Evolutionary conservation across 2,113 vertebrate genomes (phyloP).

Genomic region (Boulengeromyrus knoepffleri): DNA sequence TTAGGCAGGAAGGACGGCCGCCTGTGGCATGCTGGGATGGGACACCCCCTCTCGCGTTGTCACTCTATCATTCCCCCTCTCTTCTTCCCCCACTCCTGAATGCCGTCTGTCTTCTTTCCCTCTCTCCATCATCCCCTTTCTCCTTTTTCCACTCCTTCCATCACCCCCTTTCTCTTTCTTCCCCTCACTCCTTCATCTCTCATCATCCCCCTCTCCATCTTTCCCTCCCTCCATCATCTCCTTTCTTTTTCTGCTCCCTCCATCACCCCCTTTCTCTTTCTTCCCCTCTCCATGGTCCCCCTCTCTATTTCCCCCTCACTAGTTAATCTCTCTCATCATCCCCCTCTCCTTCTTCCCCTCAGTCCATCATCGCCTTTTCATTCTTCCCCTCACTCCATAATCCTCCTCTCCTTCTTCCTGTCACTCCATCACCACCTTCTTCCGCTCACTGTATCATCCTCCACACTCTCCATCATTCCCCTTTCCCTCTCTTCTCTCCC

Average conservation of each 20-base stretch:
- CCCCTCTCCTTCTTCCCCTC: neutral
- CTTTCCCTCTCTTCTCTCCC: constrained; percentile 9
- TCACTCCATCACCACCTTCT: neutral
- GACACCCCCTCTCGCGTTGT: neutral
- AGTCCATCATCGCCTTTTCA: neutral
- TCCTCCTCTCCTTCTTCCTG: neutral
- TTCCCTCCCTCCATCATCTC: neutral
- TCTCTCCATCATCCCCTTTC: neutral
- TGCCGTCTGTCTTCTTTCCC: neutral
- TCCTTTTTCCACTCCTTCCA: neutral
- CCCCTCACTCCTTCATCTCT: neutral
- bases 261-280: neutral
- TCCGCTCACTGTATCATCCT: neutral
- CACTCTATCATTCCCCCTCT: neutral
- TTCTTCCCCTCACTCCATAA: constrained; percentile 17
- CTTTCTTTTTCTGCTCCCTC: neutral
- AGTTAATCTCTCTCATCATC: neutral
- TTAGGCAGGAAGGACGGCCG: constrained; percentile 63
- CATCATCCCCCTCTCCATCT: neutral
- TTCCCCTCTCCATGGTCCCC: constrained; percentile 1
- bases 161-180: neutral
- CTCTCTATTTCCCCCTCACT: neutral
- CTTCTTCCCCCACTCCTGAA: constrained; percentile 10
- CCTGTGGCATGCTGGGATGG: neutral
- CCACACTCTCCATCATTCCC: neutral